A percentile compares a stretch with the other conserved stretches of the same genome.
phyloP scores from a whole-genome alignment of 1,140 invertebrate species.

The Halotydeus destructor region DNA sequence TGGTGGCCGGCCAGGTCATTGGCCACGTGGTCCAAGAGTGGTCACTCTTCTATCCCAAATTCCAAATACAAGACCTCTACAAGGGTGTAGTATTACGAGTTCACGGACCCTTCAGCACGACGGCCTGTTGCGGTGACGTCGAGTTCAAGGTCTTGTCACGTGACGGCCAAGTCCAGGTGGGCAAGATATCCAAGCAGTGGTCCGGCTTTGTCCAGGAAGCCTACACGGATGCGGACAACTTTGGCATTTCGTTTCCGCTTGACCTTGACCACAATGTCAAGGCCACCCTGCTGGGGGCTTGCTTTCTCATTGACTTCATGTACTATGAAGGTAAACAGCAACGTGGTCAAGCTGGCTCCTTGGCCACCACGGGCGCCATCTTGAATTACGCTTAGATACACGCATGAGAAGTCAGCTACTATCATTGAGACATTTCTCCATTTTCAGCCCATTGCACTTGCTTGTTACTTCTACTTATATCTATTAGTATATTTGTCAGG shows the following conservation, averaged over 20 bases:
- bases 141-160: slow-evolving; percentile 23
- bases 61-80: slow-evolving; percentile 45
- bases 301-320: slow-evolving; percentile 30
- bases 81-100: slow-evolving; percentile 52
- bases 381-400: too few relatives aligned
- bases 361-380: too few relatives aligned
- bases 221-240: slow-evolving; percentile 52
- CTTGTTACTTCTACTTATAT: too few relatives aligned
- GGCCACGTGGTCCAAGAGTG: slow-evolving; percentile 62
- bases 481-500: too few relatives aligned
- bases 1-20: slow-evolving; percentile 24
- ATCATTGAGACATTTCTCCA: too few relatives aligned
- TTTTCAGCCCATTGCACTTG: too few relatives aligned
- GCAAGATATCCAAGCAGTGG: slow-evolving; percentile 55
- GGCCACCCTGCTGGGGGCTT: slow-evolving; percentile 48
- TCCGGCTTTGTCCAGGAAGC: slow-evolving; percentile 41
- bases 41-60: slow-evolving; percentile 51
- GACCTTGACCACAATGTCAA: slow-evolving; percentile 62
- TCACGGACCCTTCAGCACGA: slow-evolving; percentile 57
- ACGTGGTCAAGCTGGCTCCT: too few relatives aligned
- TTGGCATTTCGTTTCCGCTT: slow-evolving; percentile 52
- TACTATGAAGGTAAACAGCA: too few relatives aligned
- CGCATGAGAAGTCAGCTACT: too few relatives aligned
- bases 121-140: slow-evolving; percentile 30
- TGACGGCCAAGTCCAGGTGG: slow-evolving; percentile 28